Percentiles rank a stretch among this genome's conserved stretches.
phyloP scores from a whole-genome alignment of 2,888 invertebrate species.

The Spisula solida region DNA sequence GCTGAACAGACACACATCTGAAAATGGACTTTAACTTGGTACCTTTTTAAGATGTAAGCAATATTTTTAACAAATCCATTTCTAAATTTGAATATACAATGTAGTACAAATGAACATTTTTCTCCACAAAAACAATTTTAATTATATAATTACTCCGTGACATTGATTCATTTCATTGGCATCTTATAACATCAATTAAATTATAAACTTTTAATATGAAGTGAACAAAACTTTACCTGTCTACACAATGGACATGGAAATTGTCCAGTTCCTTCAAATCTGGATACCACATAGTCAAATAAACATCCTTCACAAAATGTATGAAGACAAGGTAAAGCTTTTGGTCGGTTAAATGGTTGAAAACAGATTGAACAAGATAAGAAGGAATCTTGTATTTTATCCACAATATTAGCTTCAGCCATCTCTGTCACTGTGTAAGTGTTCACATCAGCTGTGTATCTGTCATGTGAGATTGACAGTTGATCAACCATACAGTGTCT shows the following conservation, averaged over 20 bases:
- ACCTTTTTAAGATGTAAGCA: no score
- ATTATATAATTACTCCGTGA: no score
- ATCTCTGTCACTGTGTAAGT: not conserved
- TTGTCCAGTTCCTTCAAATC: constrained; percentile 70
- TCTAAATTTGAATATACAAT: no score
- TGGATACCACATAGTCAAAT: constrained; percentile 74
- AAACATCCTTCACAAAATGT: constrained; percentile 82
- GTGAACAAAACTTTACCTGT: constrained; percentile 61
- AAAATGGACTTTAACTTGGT: no score
- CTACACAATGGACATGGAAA: constrained; percentile 82
- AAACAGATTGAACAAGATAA: constrained; percentile 79
- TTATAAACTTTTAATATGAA: not conserved
- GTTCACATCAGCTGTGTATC: not conserved
- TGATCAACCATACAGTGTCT: not conserved
- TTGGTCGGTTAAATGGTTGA: constrained; percentile 75
- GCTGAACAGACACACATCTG: no score
- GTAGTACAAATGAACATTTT: no score
- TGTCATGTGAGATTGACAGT: constrained; percentile 5
- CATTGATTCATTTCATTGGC: no score
- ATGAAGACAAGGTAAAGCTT: constrained; percentile 81
- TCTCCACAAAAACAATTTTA: no score
- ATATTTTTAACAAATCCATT: no score
- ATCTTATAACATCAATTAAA: no score
- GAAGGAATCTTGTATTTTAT: constrained; percentile 70
- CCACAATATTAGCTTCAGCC: constrained; percentile 63